Evolutionary conservation across 2,113 vertebrate genomes (phyloP), one percentile per base, ranked within the genome.

Genomic region (Collichthys lucidus): DNA sequence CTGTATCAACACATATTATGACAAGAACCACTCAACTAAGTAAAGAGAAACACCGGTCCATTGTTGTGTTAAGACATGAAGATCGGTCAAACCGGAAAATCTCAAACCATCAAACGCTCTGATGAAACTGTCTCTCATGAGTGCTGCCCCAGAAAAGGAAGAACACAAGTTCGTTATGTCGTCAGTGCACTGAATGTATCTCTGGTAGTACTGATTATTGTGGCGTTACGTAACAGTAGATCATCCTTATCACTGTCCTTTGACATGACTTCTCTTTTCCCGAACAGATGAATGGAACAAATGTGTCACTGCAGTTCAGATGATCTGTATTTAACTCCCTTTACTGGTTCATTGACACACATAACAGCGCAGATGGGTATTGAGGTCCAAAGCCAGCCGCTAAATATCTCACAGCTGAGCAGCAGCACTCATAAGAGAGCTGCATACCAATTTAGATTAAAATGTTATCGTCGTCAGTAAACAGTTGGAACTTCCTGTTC

Each of bases 321-420:
- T 11, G 47, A 19, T 44, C 22, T 64, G 61, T 24, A 19, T 16
- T 55, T 61, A 16, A 9, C 40, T 11, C 53, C 3, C 12, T 46
- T 26, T 5, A 19, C 49, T 7, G 61, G 79, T 52, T 82, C 68
- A 65, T 71, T 82, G 75, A 73, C 84, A n/a, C 68, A 65, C 66
- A 56, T 17, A 56, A 67, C 12, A 40, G 42, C 44, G 26, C 5
- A 75, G 77, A 88, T 86, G 61, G 83, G 76, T 8, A 59, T 40
- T 29, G 62, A 77, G 84, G 87, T 68, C 64, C 62, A 82, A 74
- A 66, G 73, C 59, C 74, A 55, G 56, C 24, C 0, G 1, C 31
- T 19, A 52, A 71, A 49, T 47, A 11, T 42, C 60, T 66, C 69
- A 26, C 24, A 68, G 26, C 35, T 3, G 10, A 50, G n/a, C 14